Base-by-base conservation (phyloP, 2,113 vertebrate species). In the Stigmatopora argus region DNA sequence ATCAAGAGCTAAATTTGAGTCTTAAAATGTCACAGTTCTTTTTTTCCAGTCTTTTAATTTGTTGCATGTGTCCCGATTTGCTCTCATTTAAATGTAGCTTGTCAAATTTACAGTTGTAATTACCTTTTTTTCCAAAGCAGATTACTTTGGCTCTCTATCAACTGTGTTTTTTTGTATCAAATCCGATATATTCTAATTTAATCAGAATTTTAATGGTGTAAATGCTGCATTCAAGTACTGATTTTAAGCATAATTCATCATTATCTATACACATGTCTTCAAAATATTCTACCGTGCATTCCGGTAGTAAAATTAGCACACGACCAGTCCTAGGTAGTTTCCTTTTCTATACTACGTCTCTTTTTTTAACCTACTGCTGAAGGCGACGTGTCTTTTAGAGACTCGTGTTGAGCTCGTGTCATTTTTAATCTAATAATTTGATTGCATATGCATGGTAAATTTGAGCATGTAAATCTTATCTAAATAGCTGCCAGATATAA, bases 181-280 rank as follows among this genome's bases (percentile, higher is more conserved):
- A 6, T 13, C 38, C 7, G 38, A 41, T 41, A 1, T 10, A 41
- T 3, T 41, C 4, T 7, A 41, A 41, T 41, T 41, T 41, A 41
- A 7, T 41, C 2, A 44, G 9, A 15, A 3, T 3, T 19, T 41
- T 21, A 41, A 45, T 21, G 7, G 41, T 57, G 58, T 4, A 1
- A 1, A 19, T 72, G 77, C 3, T 80, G 72, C 70, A 38, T 82
- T 78, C 65, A 74, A 0, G 53, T 35, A 19, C 5, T 34, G 15
- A 17, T 11, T 18, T 18, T 1, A 18, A 56, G 17, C 17, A 0
- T 23, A 9, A 15, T 13, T 31, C 4, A n/a, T 58, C 8, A 12
- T 17, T 35, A 4, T 35, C 17, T 18, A 31, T 18, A 17, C 9
- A 31, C 34, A 18, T 35, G 17, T 8, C 3, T 8, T 35, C 18